Base-by-base conservation (phyloP, 2,113 vertebrate species). In the Mormyrus iriodes region DNA sequence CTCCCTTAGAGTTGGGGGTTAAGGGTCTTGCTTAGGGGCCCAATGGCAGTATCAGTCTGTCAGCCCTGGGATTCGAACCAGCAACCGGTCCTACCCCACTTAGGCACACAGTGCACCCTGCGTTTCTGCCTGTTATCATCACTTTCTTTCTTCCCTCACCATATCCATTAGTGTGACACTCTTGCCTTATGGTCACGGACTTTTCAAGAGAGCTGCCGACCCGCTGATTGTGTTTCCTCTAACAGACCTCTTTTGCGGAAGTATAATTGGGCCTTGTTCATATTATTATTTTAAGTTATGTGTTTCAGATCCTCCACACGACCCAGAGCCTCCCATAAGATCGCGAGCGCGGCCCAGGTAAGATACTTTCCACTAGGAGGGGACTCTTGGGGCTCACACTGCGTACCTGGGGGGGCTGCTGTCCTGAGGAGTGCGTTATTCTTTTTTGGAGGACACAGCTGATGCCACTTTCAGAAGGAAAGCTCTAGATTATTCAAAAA, bases 261-360 rank as follows among this genome's bases (percentile, higher is more conserved):
- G 86, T 61, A 21, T 44, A 61, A 44, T 10, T 12, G n/a, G 85
- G n/a, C 49, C 49, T 24, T 42, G 48, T 24, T 61, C 13, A 13
- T 48, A 9, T 61, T 21, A 44, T 31, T 39, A 42, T 76, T 76
- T 39, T 6, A 58, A 87, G 52, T 87, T 42, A 27, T 89, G 0
- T 85, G 69, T 82, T 90, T 61, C 93, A 96, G 96, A 94, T 87
- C 92, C 90, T 4, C 93, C 91, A 53, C 93, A 92, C 4, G 94
- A 94, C 55, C 90, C 94, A 84, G 94, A 95, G 87, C 90, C 92
- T 4, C 93, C 94, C 48, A 90, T 91, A 76, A 95, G 92, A 91
- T 91, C 92, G 0, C 95, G 92, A 93, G 94, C 93, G 1, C 93
- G 96, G 85, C 95, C 92, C 0, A 96, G 96, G 96, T 96, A 90